Base-by-base conservation (phyloP, 2,113 vertebrate genomes). In the Peromyscus californicus region DNA sequence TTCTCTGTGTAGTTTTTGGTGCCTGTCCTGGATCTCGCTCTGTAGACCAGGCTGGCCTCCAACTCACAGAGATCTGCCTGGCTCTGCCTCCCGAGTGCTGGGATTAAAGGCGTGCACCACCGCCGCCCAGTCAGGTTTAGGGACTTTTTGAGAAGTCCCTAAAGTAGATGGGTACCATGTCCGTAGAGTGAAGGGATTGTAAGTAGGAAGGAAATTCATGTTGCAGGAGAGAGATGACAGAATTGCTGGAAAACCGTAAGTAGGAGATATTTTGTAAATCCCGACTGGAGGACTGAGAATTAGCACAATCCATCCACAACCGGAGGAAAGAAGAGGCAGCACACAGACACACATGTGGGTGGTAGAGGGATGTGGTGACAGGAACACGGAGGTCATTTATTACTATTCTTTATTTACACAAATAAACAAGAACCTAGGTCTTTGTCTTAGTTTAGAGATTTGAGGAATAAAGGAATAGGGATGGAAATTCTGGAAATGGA, bases 261-360 rank as follows among this genome's bases (percentile, higher is more conserved):
- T 48, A 57, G 61, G 36, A 63, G 48, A 63, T 69, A 7, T 42
- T 33, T 59, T 26, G 39, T 69, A 26, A 51, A 70, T 86, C 19
- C 1, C 39, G 76, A 26, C 7, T 42, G 3, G 31, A 36, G 6
- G 21, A 31, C 89, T 86, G n/a, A 11, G 39, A 63, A 42, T 75
- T n/a, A 61, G 10, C 4, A 59, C 15, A 92, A 1, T 75, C 15
- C 10, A 69, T 24, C 54, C 39, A n/a, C 1, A 93, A 9, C 33
- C 21, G 79, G 16, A 91, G 8, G 79, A 33, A 89, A 5, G 24
- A 7, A 57, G 48, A 24, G 0, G 12, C 48, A 69, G 31, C 7
- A 15, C 33, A 24, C 0, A 7, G 3, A 1, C n/a, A n/a, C 11
- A 15, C 22, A 3, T 51, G 22, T 7, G 76, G 24, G 59, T 11